These are phyloP conservation scores for Syrrhaptes paradoxus DNA, from an alignment of 2,113 vertebrate genomes.

Conservation along the genomic window DNA sequence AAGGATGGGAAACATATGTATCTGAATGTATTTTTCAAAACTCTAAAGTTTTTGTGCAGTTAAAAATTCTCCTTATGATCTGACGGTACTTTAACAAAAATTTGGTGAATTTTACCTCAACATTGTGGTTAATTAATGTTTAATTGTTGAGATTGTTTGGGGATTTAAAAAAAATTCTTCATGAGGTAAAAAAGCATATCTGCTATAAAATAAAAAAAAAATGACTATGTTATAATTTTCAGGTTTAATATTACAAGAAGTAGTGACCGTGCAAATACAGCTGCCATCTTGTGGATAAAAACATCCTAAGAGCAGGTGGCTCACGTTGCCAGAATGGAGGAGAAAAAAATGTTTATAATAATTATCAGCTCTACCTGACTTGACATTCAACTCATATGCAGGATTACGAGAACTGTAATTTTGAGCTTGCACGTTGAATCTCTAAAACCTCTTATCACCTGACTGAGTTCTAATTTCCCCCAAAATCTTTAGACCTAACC, in stretches of 20 bases:
- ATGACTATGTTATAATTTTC: background rate
- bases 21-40: background rate
- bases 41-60: background rate
- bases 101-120: background rate
- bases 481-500: constrained; percentile 19
- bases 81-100: background rate
- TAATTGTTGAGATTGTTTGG: background rate
- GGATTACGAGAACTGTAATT: background rate
- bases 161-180: background rate
- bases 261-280: constrained; percentile 17
- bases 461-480: background rate
- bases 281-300: constrained; percentile 69
- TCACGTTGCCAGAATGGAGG: background rate
- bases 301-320: background rate
- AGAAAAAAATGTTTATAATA: background rate
- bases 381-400: background rate
- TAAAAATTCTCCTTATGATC: background rate
- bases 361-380: background rate
- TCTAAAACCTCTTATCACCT: background rate
- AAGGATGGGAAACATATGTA: background rate
- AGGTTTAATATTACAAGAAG: background rate
- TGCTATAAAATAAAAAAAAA: background rate
- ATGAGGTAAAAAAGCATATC: background rate
- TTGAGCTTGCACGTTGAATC: background rate
- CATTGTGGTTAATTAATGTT: background rate